Percentiles rank a stretch among this genome's conserved stretches.
Evolutionary conservation across 2,888 invertebrate genomes (phyloP).

Genomic region (Chrysotoxum bicinctum): DNA sequence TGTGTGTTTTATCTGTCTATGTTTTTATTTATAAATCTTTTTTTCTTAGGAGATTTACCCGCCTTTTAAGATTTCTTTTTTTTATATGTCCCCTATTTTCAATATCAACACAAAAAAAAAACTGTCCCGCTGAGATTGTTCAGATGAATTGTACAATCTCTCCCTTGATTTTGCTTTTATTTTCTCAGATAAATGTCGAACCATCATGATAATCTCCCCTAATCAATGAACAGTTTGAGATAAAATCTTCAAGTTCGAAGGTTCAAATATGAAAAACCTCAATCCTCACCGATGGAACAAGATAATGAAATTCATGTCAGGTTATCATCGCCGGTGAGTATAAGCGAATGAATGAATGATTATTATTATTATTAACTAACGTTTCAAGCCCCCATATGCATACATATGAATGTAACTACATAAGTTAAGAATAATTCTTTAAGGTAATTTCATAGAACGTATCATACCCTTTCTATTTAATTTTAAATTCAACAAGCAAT

Average conservation of each 20-base stretch:
- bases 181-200: neutral
- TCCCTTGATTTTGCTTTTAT: neutral
- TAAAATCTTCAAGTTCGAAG: neutral
- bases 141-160: neutral
- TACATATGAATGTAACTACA: neutral
- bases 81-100: neutral
- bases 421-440: slow-evolving; percentile 11
- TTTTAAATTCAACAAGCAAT: slow-evolving; percentile 60
- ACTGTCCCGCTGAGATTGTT: slow-evolving; percentile 6
- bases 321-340: neutral
- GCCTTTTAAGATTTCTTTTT: slow-evolving; percentile 26
- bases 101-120: neutral
- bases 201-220: neutral
- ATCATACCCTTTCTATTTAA: slow-evolving; percentile 17
- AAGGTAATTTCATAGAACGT: slow-evolving; percentile 37
- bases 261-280: neutral
- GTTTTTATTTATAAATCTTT: neutral
- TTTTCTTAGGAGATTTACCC: neutral
- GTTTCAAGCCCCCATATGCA: neutral
- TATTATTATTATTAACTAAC: neutral
- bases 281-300: neutral
- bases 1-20: neutral
- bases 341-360: slow-evolving; percentile 7
- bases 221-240: neutral
- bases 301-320: slow-evolving; percentile 25